Evolutionary conservation across 2,888 invertebrate genomes (phyloP).

Genomic region (Pharmacophagus antenor): DNA sequence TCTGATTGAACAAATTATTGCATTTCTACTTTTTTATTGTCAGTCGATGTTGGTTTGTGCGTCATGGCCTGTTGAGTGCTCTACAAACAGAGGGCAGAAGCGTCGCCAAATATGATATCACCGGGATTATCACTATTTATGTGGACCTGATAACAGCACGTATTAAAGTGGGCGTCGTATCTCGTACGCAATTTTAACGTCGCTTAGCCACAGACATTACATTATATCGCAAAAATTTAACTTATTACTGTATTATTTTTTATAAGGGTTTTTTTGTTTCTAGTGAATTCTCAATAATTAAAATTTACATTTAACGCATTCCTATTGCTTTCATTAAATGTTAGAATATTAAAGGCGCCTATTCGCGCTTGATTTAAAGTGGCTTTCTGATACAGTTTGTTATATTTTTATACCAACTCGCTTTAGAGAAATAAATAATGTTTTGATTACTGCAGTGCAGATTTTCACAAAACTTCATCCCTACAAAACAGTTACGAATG

Average conservation of each 20-base stretch:
- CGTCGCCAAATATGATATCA: conserved; percentile 54
- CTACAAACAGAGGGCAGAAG: conserved; percentile 45
- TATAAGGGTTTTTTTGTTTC: too few relatives aligned
- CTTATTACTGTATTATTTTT: background rate
- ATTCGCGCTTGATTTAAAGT: too few relatives aligned
- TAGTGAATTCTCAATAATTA: too few relatives aligned
- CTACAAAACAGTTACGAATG: too few relatives aligned
- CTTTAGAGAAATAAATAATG: too few relatives aligned
- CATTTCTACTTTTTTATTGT: conserved; percentile 30
- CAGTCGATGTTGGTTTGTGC: conserved; percentile 28
- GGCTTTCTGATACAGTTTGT: too few relatives aligned
- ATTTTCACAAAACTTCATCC: too few relatives aligned
- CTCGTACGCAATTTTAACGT: conserved; percentile 35
- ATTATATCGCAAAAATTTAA: conserved; percentile 10
- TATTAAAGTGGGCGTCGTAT: conserved; percentile 53
- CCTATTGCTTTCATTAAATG: too few relatives aligned
- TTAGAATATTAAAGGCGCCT: too few relatives aligned
- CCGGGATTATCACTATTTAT: conserved; percentile 65
- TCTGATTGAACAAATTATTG: conserved; percentile 6
- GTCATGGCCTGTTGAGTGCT: conserved; percentile 38
- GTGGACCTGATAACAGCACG: conserved; percentile 51
- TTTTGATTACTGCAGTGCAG: too few relatives aligned
- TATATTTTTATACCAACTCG: too few relatives aligned
- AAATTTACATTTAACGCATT: too few relatives aligned
- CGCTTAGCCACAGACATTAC: background rate